These are phyloP conservation scores for Sebastes vulpes DNA, from an alignment of 2,797 vertebrate genomes.

Conservation along the genomic window DNA sequence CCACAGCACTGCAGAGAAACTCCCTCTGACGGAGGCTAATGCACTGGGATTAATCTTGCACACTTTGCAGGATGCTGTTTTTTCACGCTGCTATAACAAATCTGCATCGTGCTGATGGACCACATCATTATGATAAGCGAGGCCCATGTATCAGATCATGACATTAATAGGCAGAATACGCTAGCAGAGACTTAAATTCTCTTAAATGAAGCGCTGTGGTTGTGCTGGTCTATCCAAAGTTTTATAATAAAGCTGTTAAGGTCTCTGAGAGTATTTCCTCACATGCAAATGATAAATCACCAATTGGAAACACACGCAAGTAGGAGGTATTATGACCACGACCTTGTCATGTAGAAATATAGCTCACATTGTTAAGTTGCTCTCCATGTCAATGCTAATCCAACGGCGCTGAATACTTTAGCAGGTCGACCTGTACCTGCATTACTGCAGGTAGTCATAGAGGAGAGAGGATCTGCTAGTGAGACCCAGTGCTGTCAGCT, in stretches of 20 bases:
- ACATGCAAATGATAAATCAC: conserved; percentile 33
- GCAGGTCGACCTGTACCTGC: conserved; percentile 8
- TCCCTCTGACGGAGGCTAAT: background rate
- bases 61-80: background rate
- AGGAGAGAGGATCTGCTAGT: background rate
- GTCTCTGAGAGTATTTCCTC: conserved; percentile 2
- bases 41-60: background rate
- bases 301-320: conserved; percentile 35
- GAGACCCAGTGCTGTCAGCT: background rate
- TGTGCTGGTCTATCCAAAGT: background rate
- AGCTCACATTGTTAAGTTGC: conserved; percentile 12
- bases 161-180: conserved; percentile 26
- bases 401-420: conserved; percentile 5
- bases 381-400: conserved; percentile 8
- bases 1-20: background rate
- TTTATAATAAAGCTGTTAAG: background rate
- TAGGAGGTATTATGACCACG: conserved; percentile 11
- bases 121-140: conserved; percentile 28
- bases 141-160: background rate
- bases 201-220: conserved; percentile 11
- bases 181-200: background rate
- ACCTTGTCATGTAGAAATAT: conserved; percentile 28
- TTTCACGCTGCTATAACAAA: background rate
- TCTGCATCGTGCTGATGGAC: conserved; percentile 14
- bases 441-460: background rate